A percentile compares a stretch with the other conserved stretches of the same genome.
Evolutionary conservation across 2,797 vertebrate species (phyloP).

Genomic region (Schizopygopsis malacanthus): DNA sequence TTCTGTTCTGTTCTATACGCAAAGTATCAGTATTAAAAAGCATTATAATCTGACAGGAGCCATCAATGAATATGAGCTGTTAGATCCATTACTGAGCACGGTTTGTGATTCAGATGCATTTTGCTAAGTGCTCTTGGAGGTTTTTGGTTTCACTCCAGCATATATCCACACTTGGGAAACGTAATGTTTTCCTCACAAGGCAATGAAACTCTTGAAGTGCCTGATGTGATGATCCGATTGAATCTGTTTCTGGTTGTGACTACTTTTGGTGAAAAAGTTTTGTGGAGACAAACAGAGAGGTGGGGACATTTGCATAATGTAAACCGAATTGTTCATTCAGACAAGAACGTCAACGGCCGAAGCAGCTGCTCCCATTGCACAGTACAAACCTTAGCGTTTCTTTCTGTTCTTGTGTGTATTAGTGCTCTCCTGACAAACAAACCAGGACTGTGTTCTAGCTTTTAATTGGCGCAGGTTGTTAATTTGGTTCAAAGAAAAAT

Average conservation of each 20-base stretch:
- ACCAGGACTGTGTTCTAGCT: not conserved
- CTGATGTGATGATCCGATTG: conserved; percentile 45
- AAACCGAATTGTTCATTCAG: conserved; percentile 5
- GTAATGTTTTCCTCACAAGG: conserved; percentile 43
- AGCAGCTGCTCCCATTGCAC: too few species aligned
- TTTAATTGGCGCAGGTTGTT: not conserved
- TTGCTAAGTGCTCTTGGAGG: conserved; percentile 61
- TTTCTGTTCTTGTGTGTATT: not conserved
- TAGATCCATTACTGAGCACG: conserved; percentile 54
- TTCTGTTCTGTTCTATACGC: conserved; percentile 10
- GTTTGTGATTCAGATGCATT: conserved; percentile 53
- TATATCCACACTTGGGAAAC: conserved; percentile 51
- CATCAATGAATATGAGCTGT: conserved; percentile 23
- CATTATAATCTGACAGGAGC: conserved; percentile 18
- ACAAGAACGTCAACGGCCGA: not conserved
- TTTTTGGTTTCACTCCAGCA: conserved; percentile 59
- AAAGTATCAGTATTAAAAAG: not conserved
- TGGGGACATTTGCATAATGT: not conserved
- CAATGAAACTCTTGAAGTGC: conserved; percentile 43
- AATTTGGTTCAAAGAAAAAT: not conserved
- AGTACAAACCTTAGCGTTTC: not conserved
- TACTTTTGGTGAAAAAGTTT: conserved; percentile 8
- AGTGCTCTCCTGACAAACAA: not conserved
- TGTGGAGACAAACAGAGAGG: not conserved
- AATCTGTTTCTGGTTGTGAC: conserved; percentile 43